Base-by-base conservation (phyloP, 53 echinoderm and acorn worm species). In the Stichopus horrens region DNA sequence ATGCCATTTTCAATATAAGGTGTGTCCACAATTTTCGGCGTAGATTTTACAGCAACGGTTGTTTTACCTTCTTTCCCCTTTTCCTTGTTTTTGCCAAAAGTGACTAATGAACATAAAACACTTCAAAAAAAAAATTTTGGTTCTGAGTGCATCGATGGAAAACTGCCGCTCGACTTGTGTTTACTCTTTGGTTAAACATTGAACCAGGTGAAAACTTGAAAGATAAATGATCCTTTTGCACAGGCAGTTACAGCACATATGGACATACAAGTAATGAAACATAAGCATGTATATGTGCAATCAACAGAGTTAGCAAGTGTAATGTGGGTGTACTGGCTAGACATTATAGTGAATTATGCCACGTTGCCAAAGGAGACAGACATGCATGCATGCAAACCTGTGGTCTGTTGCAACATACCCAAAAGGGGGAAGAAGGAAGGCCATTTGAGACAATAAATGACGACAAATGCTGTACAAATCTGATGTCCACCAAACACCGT, bases 171-270 rank as follows among this genome's bases (percentile, higher is more conserved):
- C 16, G 53, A 16, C 14, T 9, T 52, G 79, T 79, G 79, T 79
- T 79, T 55, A 55, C 79, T 55, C 37, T 77, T 79, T 53, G 79
- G 55, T 79, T 79, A 79, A 79, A 79, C 52, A 79, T 79, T 79
- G 55, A 79, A 52, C 79, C 51, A 79, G 63, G 63, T 63, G 63
- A 63, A 63, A 63, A 10, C 63, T 63, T 63, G 11, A 63, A 63
- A 63, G 63, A 13, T 63, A 10, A 63, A 8, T 63, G 63, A 13
- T 10, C 63, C 63, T 63, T 63, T 13, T 7, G 16, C 63, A 63
- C 63, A 63, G 11, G 16, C 63, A 63, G 63, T 63, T 63, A 63
- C 63, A 13, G 63, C 63, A 63, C 16, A 63, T 9, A 63, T 7
- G 7, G 11, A 63, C 16, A 63, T 63, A 63, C 16, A 10, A 63